Evolutionary conservation across 1,140 invertebrate species (phyloP).

Genomic region (Pogonomyrmex barbatus): DNA sequence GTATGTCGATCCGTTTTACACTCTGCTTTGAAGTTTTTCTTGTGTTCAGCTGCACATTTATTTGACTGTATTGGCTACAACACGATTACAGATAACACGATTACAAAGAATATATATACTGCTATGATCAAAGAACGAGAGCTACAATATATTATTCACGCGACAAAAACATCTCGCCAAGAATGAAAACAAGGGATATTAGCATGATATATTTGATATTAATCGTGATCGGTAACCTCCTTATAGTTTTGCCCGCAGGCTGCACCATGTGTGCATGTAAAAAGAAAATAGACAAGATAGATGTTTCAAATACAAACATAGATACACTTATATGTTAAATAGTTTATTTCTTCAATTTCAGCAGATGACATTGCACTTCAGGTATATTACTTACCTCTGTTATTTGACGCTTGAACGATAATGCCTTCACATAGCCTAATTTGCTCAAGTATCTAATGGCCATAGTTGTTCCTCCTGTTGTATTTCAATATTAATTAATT

Average conservation of each 20-base stretch:
- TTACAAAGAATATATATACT: constrained; percentile 5
- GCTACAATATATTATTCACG: constrained; percentile 23
- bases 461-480: constrained; percentile 71
- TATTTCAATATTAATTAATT: constrained; percentile 29
- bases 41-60: constrained; percentile 55
- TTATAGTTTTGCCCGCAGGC: constrained; percentile 61
- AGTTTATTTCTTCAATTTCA: constrained; percentile 32
- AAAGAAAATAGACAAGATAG: constrained; percentile 55
- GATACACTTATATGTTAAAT: constrained; percentile 10
- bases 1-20: constrained; percentile 65
- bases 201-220: constrained; percentile 17
- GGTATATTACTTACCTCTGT: constrained; percentile 38
- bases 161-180: constrained; percentile 27
- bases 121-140: background rate
- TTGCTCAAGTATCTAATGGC: constrained; percentile 61
- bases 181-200: background rate
- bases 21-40: constrained; percentile 65
- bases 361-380: constrained; percentile 7
- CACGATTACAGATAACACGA: constrained; percentile 36
- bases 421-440: constrained; percentile 56
- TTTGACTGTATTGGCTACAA: constrained; percentile 73
- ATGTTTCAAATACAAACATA: constrained; percentile 59
- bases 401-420: constrained; percentile 46
- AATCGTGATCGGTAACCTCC: constrained; percentile 65
- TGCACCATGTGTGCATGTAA: constrained; percentile 70